Conservation (phyloP, 2,113 vertebrate species). For the Etia nguti region DNA sequence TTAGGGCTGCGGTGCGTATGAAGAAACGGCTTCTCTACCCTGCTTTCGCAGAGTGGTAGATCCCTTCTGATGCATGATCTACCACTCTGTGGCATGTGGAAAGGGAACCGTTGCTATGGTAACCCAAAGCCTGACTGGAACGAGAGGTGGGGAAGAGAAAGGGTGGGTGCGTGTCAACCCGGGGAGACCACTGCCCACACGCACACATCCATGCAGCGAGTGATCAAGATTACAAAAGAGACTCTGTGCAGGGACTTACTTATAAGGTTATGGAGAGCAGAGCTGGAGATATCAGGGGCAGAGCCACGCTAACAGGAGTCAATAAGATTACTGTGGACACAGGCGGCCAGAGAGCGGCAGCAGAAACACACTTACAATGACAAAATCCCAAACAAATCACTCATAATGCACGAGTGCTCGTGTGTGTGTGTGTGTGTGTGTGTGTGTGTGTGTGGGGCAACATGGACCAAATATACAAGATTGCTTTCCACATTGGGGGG, state of each 20-base stretch:
- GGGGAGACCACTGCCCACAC: constrained; percentile 48
- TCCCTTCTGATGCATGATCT: constrained; percentile 66
- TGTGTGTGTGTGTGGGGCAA: not conserved
- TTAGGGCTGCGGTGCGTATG: not conserved
- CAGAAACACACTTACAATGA: constrained; percentile 17
- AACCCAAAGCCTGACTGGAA: constrained; percentile 65
- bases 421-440: not conserved
- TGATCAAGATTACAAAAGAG: constrained; percentile 71
- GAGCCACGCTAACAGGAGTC: constrained; percentile 55
- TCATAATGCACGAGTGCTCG: constrained; percentile 12
- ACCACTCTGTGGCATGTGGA: constrained; percentile 69
- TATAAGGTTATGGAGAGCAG: constrained; percentile 72
- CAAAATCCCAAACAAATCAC: constrained; percentile 16
- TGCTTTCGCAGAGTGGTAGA: not conserved
- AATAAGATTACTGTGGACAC: constrained; percentile 63
- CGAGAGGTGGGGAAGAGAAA: constrained; percentile 27
- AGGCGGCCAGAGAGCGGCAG: constrained; percentile 4
- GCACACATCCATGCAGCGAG: constrained; percentile 33
- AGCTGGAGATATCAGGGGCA: constrained; percentile 56
- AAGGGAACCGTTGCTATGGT: constrained; percentile 63
- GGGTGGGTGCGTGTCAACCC: constrained; percentile 33
- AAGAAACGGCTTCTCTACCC: not conserved
- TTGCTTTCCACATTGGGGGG: not conserved
- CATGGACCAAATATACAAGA: not conserved
- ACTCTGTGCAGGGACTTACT: constrained; percentile 68